Conservation (phyloP, 2,888 invertebrate species). For the Brachyptera putata region DNA sequence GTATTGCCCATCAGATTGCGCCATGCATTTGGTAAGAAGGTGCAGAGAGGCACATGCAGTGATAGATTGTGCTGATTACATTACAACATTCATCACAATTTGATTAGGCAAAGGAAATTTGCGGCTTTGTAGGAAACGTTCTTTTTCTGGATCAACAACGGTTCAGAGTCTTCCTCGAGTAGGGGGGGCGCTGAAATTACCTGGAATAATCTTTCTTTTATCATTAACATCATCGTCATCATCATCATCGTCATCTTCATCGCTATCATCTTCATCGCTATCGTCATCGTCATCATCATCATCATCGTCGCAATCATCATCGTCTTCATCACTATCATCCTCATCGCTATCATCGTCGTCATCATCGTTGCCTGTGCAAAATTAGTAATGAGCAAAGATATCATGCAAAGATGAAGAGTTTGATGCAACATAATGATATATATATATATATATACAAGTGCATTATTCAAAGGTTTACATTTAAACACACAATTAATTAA, state of each 20-base stretch:
- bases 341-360: slow-evolving; percentile 42
- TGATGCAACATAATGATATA: slow-evolving; percentile 7
- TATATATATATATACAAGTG: background rate
- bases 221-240: slow-evolving; percentile 43
- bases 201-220: slow-evolving; percentile 35
- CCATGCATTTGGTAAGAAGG: slow-evolving; percentile 45
- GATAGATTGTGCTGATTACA: background rate
- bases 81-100: background rate
- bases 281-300: slow-evolving; percentile 50
- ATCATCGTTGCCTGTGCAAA: slow-evolving; percentile 43
- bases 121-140: background rate
- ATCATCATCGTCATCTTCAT: slow-evolving; percentile 35
- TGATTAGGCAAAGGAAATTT: no score
- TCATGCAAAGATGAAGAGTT: slow-evolving; percentile 29
- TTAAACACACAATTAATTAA: background rate
- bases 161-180: slow-evolving; percentile 1
- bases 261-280: slow-evolving; percentile 38
- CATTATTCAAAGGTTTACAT: background rate
- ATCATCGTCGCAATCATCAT: slow-evolving; percentile 50
- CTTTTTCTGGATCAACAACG: background rate
- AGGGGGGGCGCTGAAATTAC: slow-evolving; percentile 21
- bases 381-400: slow-evolving; percentile 40
- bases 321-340: slow-evolving; percentile 46
- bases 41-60: slow-evolving; percentile 14
- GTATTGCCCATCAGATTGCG: slow-evolving; percentile 38